These are phyloP conservation scores for Cynoglossus semilaevis DNA, from an alignment of 2,113 vertebrate species.

Conservation along the genomic window DNA sequence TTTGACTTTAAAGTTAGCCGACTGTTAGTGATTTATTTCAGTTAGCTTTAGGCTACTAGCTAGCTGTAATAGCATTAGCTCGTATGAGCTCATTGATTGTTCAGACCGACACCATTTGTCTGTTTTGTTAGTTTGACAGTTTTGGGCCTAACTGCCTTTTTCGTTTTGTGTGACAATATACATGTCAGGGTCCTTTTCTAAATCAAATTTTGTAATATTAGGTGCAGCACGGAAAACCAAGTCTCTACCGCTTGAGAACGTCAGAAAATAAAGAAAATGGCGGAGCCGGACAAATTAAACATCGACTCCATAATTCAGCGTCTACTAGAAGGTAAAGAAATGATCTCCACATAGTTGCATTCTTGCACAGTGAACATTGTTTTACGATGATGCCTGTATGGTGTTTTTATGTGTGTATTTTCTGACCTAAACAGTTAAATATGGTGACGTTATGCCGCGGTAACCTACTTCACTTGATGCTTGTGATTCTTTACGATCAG, in stretches of 20 bases:
- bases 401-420: too few relatives aligned
- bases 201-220: slow-evolving; percentile 23
- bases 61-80: slow-evolving; percentile 42
- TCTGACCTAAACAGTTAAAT: too few relatives aligned
- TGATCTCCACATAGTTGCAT: background rate
- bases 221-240: slow-evolving; percentile 54
- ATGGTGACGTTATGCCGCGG: slow-evolving; percentile 9
- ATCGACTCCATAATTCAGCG: slow-evolving; percentile 96
- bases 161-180: too few relatives aligned
- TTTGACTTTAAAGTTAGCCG: slow-evolving; percentile 13
- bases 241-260: slow-evolving; percentile 66
- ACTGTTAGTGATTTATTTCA: background rate
- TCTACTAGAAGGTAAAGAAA: slow-evolving; percentile 87
- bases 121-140: background rate
- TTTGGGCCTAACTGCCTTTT: background rate
- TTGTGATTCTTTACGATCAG: too few relatives aligned
- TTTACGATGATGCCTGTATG: background rate
- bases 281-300: slow-evolving; percentile 91
- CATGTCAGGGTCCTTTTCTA: slow-evolving; percentile 1
- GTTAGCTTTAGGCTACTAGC: slow-evolving; percentile 36
- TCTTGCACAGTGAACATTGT: background rate
- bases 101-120: background rate
- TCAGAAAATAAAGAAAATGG: slow-evolving; percentile 78
- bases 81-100: slow-evolving; percentile 52
- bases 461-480: slow-evolving; percentile 18